These are phyloP conservation scores for Digitonthophagus gazella DNA, from an alignment of 2,888 invertebrate species.

Conservation along the genomic window DNA sequence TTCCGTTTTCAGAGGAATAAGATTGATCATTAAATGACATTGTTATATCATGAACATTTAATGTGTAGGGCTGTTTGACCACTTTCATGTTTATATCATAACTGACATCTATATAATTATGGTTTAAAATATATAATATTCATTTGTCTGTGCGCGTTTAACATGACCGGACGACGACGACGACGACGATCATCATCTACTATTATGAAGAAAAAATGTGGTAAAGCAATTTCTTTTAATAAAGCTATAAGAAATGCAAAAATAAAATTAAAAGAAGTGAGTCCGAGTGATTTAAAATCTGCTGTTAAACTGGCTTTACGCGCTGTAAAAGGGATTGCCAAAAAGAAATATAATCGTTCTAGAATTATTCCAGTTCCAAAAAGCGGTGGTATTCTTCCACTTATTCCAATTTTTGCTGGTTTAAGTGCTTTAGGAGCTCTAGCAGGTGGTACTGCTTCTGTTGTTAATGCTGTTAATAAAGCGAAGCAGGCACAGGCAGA, in stretches of 20 bases:
- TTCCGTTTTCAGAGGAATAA: background rate
- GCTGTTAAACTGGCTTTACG: constrained; percentile 17
- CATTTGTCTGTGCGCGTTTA: background rate
- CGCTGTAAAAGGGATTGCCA: constrained; percentile 20
- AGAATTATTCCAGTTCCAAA: constrained; percentile 42
- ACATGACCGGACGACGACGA: too few species aligned
- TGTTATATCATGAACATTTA: background rate
- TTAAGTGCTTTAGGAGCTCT: constrained; percentile 33
- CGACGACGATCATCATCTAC: too few species aligned
- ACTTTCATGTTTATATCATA: background rate
- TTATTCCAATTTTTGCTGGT: constrained; percentile 36
- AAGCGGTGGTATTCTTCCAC: constrained; percentile 37
- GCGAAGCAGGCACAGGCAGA: constrained; percentile 32
- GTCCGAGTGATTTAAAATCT: constrained; percentile 6
- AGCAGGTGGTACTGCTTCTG: constrained; percentile 32
- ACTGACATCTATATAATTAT: background rate
- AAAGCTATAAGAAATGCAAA: background rate
- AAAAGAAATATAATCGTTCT: constrained; percentile 30
- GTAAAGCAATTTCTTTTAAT: background rate
- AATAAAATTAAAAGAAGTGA: constrained; percentile 11
- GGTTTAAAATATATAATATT: background rate
- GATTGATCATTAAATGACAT: background rate
- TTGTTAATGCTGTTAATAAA: constrained; percentile 36
- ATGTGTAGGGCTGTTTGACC: background rate
- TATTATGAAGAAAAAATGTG: background rate